phyloP scores from a whole-genome alignment of 2,797 vertebrate species.

The Emydoidea blandingii region DNA sequence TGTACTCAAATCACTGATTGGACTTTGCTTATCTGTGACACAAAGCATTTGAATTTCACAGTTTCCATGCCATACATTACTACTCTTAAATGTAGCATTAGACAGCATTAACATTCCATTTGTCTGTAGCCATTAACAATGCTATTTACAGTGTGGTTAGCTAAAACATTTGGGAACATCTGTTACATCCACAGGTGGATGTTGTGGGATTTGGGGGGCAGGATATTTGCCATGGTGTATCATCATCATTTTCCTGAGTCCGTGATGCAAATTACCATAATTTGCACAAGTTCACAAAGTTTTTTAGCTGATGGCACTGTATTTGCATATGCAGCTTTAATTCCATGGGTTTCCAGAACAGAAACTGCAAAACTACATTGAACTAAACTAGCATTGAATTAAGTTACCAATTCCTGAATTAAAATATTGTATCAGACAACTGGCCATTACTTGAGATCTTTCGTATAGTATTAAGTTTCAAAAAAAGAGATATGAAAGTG shows the following conservation, averaged over 20 bases:
- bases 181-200: not conserved
- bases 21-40: slow-evolving; percentile 73
- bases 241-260: not conserved
- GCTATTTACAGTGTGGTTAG: slow-evolving; percentile 73
- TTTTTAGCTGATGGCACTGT: slow-evolving; percentile 67
- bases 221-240: not conserved
- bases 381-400: slow-evolving; percentile 16
- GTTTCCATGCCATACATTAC: slow-evolving; percentile 83
- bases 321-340: slow-evolving; percentile 64
- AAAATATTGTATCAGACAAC: not conserved
- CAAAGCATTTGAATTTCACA: slow-evolving; percentile 81
- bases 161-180: slow-evolving; percentile 59
- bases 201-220: slow-evolving; percentile 32
- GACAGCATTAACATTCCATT: slow-evolving; percentile 83
- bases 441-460: not conserved
- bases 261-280: slow-evolving; percentile 1
- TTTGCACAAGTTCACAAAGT: slow-evolving; percentile 29
- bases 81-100: slow-evolving; percentile 78
- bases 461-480: not conserved
- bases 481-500: not conserved
- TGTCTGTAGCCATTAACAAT: slow-evolving; percentile 83
- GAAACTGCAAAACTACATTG: slow-evolving; percentile 35
- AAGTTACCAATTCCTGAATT: not conserved
- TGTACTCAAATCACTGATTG: slow-evolving; percentile 70
- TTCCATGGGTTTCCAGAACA: slow-evolving; percentile 74